Conservation (phyloP, 2,888 invertebrate genomes). For the Drosophila phalerata region DNA sequence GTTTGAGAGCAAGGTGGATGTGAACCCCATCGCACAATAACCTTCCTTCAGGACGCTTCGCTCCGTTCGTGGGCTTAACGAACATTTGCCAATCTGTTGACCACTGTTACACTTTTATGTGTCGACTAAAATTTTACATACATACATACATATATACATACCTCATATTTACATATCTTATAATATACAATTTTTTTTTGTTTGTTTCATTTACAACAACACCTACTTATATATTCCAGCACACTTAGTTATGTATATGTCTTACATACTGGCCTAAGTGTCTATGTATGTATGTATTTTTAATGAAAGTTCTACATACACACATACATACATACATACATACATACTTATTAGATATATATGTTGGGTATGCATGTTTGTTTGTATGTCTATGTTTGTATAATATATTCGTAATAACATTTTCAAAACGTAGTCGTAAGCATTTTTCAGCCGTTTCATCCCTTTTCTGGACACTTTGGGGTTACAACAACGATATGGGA, state of each 20-base stretch:
- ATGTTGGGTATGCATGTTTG: constrained; percentile 3
- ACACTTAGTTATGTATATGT: constrained; percentile 19
- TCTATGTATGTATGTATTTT: constrained; percentile 37
- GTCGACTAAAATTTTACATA: constrained; percentile 38
- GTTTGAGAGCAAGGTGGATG: neutral
- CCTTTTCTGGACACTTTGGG: constrained; percentile 78
- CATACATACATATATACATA: constrained; percentile 24
- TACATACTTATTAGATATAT: constrained; percentile 11
- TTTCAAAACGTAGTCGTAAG: constrained; percentile 75
- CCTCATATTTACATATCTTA: constrained; percentile 28
- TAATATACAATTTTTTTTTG: constrained; percentile 34
- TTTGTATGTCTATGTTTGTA: constrained; percentile 52
- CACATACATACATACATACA: constrained; percentile 2
- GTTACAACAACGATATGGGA: constrained; percentile 50
- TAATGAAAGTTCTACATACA: constrained; percentile 42
- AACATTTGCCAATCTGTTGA: constrained; percentile 75
- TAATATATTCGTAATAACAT: constrained; percentile 81
- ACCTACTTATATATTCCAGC: constrained; percentile 28
- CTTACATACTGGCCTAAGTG: constrained; percentile 7
- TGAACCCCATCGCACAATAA: constrained; percentile 39
- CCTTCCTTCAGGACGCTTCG: constrained; percentile 61
- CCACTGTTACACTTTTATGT: constrained; percentile 64
- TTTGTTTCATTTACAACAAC: constrained; percentile 44
- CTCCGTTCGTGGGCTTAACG: constrained; percentile 58
- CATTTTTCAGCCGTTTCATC: constrained; percentile 79